These are phyloP conservation scores for Mylabris phalerata DNA, from an alignment of 1,140 invertebrate species.

Conservation along the genomic window DNA sequence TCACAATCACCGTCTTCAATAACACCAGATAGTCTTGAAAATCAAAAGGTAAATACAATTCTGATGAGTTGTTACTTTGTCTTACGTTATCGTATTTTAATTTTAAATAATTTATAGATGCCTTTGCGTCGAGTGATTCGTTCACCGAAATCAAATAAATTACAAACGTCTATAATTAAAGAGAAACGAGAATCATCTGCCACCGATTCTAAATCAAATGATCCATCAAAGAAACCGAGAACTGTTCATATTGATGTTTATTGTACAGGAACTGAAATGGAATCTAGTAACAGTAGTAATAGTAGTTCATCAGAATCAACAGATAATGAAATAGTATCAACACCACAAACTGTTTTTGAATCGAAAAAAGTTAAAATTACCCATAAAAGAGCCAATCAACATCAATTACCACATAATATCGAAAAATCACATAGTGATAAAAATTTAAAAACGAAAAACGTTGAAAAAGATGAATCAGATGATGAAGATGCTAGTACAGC, in stretches of 20 bases:
- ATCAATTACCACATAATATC: conserved; percentile 43
- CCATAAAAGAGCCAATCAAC: conserved; percentile 46
- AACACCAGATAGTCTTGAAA: conserved; percentile 34
- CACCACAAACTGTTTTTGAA: conserved; percentile 60
- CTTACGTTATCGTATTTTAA: conserved; percentile 2
- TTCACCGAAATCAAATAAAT: conserved; percentile 13
- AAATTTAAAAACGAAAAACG: conserved; percentile 10
- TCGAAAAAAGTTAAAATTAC: conserved; percentile 53
- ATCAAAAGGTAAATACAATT: conserved; percentile 14
- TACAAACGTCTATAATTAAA: not conserved
- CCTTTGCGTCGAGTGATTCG: conserved; percentile 2
- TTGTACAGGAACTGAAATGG: conserved; percentile 64
- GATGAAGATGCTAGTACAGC: conserved; percentile 45
- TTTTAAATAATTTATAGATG: not conserved
- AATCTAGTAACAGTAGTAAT: conserved; percentile 41
- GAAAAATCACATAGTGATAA: conserved; percentile 20
- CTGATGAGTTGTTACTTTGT: not conserved
- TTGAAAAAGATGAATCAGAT: conserved; percentile 43
- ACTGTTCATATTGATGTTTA: conserved; percentile 74
- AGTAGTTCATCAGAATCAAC: conserved; percentile 37
- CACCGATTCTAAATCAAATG: conserved; percentile 28
- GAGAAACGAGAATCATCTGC: conserved; percentile 17
- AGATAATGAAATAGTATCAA: conserved; percentile 44
- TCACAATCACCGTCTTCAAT: conserved; percentile 27
- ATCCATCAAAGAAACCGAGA: conserved; percentile 52